These are phyloP conservation scores for Xiphophorus hellerii DNA, from an alignment of 2,113 vertebrate genomes.

Conservation along the genomic window DNA sequence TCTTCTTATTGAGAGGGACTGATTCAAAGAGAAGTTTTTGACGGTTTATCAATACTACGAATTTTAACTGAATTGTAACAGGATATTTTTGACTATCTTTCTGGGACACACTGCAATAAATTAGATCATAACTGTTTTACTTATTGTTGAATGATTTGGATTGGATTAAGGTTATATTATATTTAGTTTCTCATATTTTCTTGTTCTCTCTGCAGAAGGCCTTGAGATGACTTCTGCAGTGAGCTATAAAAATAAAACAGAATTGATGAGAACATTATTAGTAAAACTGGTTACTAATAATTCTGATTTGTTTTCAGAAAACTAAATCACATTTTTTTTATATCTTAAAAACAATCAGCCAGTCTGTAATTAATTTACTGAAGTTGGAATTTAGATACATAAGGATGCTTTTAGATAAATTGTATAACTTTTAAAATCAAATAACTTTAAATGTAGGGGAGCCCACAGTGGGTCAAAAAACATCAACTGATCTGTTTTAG, in stretches of 20 bases:
- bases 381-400: constrained; percentile 17
- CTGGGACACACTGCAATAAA: neutral
- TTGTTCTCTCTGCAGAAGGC: neutral
- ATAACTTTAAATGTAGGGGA: neutral
- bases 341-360: neutral
- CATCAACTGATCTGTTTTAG: neutral
- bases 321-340: too few species aligned
- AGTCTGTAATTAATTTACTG: constrained; percentile 19
- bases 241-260: neutral
- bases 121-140: neutral
- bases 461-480: neutral
- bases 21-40: neutral
- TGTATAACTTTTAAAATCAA: neutral
- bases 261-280: too few species aligned
- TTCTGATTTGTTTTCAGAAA: too few species aligned
- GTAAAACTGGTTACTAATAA: too few species aligned
- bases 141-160: neutral
- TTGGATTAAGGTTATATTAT: neutral
- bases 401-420: constrained; percentile 11
- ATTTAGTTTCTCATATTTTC: neutral
- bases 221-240: neutral
- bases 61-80: neutral
- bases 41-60: neutral
- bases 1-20: neutral
- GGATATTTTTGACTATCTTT: neutral